Evolutionary conservation across 2,888 invertebrate species (phyloP).

Genomic region (Tupiocoris notatus): DNA sequence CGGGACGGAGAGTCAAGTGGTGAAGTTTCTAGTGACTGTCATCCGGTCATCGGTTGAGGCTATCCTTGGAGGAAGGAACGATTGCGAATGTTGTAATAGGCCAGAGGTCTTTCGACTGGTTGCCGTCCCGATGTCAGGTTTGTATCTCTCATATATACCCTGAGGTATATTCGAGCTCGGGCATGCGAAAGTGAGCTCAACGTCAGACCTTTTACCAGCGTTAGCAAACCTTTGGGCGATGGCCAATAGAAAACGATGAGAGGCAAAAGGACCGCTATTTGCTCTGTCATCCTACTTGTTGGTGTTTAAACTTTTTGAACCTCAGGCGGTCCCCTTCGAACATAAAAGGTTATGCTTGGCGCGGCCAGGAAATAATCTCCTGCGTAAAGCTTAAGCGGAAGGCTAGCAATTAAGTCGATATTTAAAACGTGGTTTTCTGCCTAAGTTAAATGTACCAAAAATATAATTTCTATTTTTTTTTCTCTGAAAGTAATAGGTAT

Average conservation of each 20-base stretch:
- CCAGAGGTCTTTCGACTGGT: neutral
- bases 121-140: neutral
- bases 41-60: conserved; percentile 4
- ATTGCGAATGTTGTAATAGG: neutral
- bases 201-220: neutral
- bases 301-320: neutral
- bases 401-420: neutral
- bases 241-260: neutral
- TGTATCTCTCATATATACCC: neutral
- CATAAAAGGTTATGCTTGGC: neutral
- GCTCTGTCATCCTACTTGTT: neutral
- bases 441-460: no score
- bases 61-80: neutral
- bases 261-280: neutral
- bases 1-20: neutral
- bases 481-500: no score
- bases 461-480: no score
- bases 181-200: neutral
- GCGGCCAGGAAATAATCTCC: neutral
- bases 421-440: neutral
- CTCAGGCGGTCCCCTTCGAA: neutral
- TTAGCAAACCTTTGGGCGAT: neutral
- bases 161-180: neutral
- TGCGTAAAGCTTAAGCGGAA: neutral
- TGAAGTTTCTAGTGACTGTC: conserved; percentile 4